These are phyloP conservation scores for Poeciliopsis gracilis DNA, from an alignment of 2,797 vertebrate species.

Conservation along the genomic window DNA sequence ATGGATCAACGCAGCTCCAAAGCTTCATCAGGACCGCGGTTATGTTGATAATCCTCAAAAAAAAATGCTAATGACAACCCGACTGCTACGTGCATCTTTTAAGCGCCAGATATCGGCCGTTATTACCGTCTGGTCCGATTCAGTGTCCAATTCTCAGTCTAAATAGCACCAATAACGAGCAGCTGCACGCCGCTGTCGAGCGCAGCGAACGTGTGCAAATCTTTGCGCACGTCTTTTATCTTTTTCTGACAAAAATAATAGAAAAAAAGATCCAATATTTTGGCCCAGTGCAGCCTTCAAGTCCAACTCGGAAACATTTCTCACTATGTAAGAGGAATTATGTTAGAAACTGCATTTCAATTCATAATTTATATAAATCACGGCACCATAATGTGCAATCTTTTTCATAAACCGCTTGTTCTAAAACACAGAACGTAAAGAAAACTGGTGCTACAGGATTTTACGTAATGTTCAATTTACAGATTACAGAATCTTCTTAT, in stretches of 20 bases:
- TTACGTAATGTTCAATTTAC: not conserved
- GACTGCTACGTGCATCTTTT: not conserved
- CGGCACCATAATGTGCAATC: not conserved
- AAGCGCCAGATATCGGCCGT: not conserved
- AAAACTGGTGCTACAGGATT: not conserved
- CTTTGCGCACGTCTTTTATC: not conserved
- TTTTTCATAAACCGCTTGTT: not conserved
- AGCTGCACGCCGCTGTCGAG: not conserved
- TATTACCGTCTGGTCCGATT: not conserved
- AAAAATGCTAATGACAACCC: not conserved
- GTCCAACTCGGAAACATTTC: not conserved
- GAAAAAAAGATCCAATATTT: not conserved
- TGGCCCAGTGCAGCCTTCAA: not conserved
- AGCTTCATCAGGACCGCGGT: not conserved
- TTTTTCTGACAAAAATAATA: not conserved
- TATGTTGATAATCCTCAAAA: not conserved
- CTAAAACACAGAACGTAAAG: not conserved
- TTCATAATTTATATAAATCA: not conserved
- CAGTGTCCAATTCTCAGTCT: not conserved
- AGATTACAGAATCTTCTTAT: not conserved
- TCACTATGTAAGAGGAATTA: not conserved
- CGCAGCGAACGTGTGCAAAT: not conserved
- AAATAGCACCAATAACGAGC: not conserved
- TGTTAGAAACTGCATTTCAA: not conserved
- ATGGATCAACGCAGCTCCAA: not conserved